phyloP scores from a whole-genome alignment of 1,140 invertebrate genomes.

The Apis dorsata region DNA sequence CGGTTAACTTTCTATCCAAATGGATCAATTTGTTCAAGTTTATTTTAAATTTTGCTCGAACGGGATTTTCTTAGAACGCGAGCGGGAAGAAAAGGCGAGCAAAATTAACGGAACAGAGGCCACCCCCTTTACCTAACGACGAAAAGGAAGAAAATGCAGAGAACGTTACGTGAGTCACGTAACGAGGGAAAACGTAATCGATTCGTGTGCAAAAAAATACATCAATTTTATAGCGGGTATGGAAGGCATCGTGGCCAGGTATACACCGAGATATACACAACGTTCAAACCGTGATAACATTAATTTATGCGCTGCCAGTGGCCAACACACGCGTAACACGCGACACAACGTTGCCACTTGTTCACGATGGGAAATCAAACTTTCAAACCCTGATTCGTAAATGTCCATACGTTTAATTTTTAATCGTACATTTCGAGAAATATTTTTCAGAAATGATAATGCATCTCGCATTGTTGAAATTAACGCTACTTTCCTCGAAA shows the following conservation, averaged over 20 bases:
- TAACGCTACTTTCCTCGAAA: too few species aligned
- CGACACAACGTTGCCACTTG: conserved; percentile 26
- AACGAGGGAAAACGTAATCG: conserved; percentile 48
- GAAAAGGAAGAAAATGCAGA: neutral
- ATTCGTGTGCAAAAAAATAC: conserved; percentile 52
- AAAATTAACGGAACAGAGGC: neutral
- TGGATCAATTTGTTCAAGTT: too few species aligned
- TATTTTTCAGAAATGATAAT: too few species aligned
- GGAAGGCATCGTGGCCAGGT: conserved; percentile 34
- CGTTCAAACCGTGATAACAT: conserved; percentile 46
- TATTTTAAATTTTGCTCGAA: too few species aligned
- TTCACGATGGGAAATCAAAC: conserved; percentile 26
- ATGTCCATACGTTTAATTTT: too few species aligned
- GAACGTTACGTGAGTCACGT: conserved; percentile 52
- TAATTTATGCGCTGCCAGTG: conserved; percentile 52
- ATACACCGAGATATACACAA: conserved; percentile 17
- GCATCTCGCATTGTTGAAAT: too few species aligned
- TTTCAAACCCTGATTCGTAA: neutral
- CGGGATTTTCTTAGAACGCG: neutral
- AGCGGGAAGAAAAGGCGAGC: neutral
- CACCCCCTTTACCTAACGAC: neutral
- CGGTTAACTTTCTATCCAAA: too few species aligned
- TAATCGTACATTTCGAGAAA: too few species aligned
- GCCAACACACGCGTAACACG: conserved; percentile 32
- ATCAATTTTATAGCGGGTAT: conserved; percentile 51